Conservation (phyloP, 2,113 vertebrate species). For the Lophochroa leadbeateri region DNA sequence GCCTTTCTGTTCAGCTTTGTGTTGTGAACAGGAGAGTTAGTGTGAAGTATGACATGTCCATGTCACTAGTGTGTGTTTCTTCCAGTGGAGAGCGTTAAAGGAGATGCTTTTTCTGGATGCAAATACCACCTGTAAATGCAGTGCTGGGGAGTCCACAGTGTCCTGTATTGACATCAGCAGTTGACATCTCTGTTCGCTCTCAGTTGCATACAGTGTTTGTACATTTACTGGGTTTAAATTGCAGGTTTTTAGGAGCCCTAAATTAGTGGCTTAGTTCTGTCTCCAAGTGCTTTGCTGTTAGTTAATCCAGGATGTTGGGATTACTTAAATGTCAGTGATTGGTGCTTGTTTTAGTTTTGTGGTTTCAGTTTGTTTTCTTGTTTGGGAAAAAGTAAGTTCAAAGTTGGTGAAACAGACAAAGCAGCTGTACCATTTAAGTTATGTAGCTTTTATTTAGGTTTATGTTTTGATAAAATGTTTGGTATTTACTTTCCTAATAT, state of each 20-base stretch:
- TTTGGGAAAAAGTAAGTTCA: background rate
- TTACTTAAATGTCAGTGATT: background rate
- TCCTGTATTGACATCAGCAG: background rate
- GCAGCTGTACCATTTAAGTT: background rate
- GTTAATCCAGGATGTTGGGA: background rate
- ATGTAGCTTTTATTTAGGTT: background rate
- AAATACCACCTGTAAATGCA: background rate
- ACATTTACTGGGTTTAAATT: background rate
- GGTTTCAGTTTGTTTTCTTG: background rate
- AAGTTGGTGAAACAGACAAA: background rate
- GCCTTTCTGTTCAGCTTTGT: background rate
- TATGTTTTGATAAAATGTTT: background rate
- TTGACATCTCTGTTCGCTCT: background rate
- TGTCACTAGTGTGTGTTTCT: background rate
- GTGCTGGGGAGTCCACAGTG: background rate
- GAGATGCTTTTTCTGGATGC: background rate
- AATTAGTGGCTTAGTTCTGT: background rate
- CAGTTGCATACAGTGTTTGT: accelerated
- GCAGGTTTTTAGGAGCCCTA: background rate
- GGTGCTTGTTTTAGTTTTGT: background rate
- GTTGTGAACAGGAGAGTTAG: background rate
- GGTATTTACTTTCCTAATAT: background rate
- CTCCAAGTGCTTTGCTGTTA: background rate
- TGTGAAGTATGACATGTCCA: accelerated
- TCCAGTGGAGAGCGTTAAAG: background rate